Percentiles rank a stretch among this genome's conserved stretches.
Conservation (phyloP, 2,797 vertebrate species). For the Hipposideros larvatus region DNA sequence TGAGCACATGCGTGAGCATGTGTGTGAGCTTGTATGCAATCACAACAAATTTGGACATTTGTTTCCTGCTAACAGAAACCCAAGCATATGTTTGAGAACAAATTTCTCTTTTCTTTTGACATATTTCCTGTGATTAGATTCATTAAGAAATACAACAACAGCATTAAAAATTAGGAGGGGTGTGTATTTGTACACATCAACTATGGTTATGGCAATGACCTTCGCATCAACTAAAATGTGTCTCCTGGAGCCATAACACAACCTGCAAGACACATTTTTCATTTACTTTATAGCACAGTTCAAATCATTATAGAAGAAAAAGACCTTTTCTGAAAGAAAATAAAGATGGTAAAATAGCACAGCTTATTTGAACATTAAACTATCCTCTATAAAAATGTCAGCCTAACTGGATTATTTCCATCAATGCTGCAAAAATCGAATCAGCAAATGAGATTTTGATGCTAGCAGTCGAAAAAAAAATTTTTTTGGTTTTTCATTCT, state of each 20-base stretch:
- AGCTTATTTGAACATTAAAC: constrained; percentile 74
- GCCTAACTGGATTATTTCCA: constrained; percentile 72
- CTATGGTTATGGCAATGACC: constrained; percentile 36
- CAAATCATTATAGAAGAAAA: constrained; percentile 55
- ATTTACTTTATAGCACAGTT: constrained; percentile 30
- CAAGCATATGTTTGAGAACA: constrained; percentile 63
- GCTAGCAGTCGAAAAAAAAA: constrained; percentile 18
- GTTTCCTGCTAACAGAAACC: constrained; percentile 76
- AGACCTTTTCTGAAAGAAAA: constrained; percentile 63
- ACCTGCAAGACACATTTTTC: constrained; percentile 43
- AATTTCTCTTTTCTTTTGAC: constrained; percentile 72
- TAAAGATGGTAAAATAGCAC: constrained; percentile 58
- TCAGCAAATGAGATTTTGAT: constrained; percentile 75
- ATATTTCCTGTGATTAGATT: constrained; percentile 76
- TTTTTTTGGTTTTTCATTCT: constrained; percentile 66
- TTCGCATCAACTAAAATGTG: constrained; percentile 37
- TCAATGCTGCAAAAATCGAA: constrained; percentile 69
- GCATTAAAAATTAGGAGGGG: constrained; percentile 71
- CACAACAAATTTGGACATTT: constrained; percentile 57
- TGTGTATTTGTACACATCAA: constrained; percentile 67
- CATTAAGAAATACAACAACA: constrained; percentile 69
- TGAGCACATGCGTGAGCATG: not conserved
- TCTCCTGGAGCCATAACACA: constrained; percentile 8
- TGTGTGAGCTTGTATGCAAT: constrained; percentile 1
- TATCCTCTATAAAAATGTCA: constrained; percentile 77